Evolutionary conservation across 30 jellyfish, hydroid and myxozoan species (phyloP).

Genomic region (Cassiopea andromeda): DNA sequence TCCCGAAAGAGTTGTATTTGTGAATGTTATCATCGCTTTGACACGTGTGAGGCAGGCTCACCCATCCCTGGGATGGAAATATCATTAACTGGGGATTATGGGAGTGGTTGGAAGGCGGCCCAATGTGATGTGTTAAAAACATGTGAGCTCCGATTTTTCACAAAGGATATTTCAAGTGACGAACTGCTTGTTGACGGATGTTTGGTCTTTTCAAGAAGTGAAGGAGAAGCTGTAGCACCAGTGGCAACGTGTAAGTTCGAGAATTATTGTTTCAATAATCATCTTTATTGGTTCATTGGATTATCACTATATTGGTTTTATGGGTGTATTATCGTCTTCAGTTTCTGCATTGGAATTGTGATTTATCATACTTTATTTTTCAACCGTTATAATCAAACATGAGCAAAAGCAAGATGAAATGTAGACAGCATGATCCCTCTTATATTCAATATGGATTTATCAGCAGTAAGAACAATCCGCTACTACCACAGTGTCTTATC

Average conservation of each 20-base stretch:
- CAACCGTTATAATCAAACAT: not conserved
- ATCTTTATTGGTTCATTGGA: not conserved
- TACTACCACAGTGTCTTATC: not conserved
- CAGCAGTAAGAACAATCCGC: not conserved
- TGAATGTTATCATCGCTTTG: not conserved
- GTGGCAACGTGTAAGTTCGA: not conserved
- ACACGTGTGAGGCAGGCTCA: not conserved
- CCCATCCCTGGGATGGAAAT: not conserved
- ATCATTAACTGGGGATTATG: not conserved
- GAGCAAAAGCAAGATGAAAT: not conserved
- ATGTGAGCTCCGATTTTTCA: not conserved
- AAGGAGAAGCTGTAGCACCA: not conserved
- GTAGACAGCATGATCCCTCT: not conserved
- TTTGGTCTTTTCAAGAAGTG: not conserved
- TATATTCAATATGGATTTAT: not conserved
- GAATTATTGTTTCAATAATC: not conserved
- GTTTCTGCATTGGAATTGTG: not conserved
- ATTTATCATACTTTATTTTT: not conserved
- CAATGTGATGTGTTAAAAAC: not conserved
- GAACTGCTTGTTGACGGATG: not conserved
- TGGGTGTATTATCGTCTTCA: not conserved
- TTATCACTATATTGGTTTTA: not conserved
- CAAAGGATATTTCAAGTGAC: not conserved
- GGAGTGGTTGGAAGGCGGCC: not conserved
- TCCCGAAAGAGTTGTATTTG: not conserved